Percentiles rank a stretch among this genome's conserved stretches.
Conservation (phyloP, 2,888 invertebrate genomes). For the Trichacis sp. region DNA sequence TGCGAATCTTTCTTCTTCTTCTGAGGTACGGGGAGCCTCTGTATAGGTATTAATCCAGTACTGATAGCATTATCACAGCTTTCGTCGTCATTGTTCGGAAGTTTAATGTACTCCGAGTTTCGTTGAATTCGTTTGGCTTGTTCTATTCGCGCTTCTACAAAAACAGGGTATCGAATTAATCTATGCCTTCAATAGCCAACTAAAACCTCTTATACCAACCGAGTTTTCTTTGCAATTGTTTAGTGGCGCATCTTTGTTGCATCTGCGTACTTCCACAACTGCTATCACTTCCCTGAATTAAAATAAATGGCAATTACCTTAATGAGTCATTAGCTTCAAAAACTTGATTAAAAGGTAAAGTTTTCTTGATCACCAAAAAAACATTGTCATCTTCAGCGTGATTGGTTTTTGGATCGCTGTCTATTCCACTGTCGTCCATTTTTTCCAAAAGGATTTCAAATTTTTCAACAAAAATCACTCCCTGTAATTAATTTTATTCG, state of each 20-base stretch:
- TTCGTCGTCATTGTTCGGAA: conserved; percentile 59
- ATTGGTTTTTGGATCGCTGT: conserved; percentile 67
- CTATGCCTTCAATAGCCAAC: no score
- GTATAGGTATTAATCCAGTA: conserved; percentile 63
- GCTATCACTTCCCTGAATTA: conserved; percentile 65
- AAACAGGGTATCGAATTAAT: background rate
- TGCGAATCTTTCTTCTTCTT: conserved; percentile 69
- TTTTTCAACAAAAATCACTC: no score
- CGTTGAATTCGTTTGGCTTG: conserved; percentile 68
- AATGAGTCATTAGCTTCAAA: background rate
- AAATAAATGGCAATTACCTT: background rate
- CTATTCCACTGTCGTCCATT: conserved; percentile 70
- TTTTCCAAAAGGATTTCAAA: background rate
- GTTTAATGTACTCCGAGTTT: conserved; percentile 64
- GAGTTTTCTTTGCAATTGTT: conserved; percentile 67
- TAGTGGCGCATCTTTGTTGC: conserved; percentile 60
- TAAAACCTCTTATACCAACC: no score
- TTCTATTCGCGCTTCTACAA: conserved; percentile 66
- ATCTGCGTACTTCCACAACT: conserved; percentile 62
- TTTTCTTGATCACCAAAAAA: conserved; percentile 58
- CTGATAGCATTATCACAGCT: conserved; percentile 47
- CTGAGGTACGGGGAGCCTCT: conserved; percentile 66
- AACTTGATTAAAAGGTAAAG: background rate
- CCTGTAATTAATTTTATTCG: no score
- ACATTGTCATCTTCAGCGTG: conserved; percentile 63